Evolutionary conservation across 92 coral and sea anemone species (phyloP).

Genomic region (Palythoa grandiflora): DNA sequence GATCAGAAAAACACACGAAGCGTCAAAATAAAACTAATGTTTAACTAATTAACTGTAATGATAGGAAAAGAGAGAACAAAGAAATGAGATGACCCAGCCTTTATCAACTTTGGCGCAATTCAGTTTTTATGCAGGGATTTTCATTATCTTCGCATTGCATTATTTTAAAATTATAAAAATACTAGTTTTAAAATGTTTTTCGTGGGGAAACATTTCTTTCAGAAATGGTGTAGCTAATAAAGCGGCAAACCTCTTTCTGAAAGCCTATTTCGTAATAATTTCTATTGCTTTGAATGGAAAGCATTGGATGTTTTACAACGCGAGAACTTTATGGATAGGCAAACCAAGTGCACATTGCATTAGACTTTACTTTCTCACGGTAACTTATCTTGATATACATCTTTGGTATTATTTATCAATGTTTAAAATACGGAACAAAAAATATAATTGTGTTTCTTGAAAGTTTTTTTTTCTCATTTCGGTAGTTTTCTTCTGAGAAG

Average conservation of each 20-base stretch:
- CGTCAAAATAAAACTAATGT: constrained; percentile 29
- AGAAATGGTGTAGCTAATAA: too few relatives aligned
- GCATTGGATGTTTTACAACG: neutral
- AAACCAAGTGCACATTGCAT: constrained; percentile 15
- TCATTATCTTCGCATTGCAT: neutral
- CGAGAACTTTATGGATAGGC: neutral
- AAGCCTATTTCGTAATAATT: neutral
- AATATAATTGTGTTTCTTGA: constrained; percentile 16
- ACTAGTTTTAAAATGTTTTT: too few relatives aligned
- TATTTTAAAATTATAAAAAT: too few relatives aligned
- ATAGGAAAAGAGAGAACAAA: constrained; percentile 18
- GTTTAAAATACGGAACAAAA: too few relatives aligned
- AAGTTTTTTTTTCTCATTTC: neutral
- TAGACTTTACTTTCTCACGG: constrained; percentile 25
- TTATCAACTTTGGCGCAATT: neutral
- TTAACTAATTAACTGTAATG: constrained; percentile 25
- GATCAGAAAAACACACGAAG: constrained; percentile 17
- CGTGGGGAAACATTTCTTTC: too few relatives aligned
- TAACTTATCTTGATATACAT: constrained; percentile 12
- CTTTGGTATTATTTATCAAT: neutral
- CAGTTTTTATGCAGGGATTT: neutral
- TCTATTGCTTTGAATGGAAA: neutral
- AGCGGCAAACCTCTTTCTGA: neutral
- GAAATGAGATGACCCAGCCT: neutral
- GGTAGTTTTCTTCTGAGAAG: neutral